Evolutionary conservation across 2,797 vertebrate genomes (phyloP).

Genomic region (Fistularia commersonii): DNA sequence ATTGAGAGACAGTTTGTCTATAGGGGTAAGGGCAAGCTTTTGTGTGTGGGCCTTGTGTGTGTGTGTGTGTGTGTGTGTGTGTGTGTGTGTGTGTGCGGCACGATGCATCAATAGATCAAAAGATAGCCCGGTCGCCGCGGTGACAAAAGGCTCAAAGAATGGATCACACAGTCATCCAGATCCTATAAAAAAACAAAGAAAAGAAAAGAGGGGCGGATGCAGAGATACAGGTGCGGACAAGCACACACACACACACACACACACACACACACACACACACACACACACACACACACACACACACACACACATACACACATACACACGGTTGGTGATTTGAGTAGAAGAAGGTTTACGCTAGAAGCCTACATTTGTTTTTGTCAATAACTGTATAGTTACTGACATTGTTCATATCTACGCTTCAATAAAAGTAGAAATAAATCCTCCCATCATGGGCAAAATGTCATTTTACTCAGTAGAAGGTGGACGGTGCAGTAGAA

Average conservation of each 20-base stretch:
- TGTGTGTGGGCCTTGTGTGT: conserved; percentile 34
- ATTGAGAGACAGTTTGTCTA: conserved; percentile 27
- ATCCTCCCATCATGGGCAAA: too few species aligned
- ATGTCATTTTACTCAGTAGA: too few species aligned
- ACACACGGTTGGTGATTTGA: too few species aligned
- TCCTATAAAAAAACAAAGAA: too few species aligned
- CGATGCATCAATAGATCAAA: conserved; percentile 65
- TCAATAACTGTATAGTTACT: too few species aligned
- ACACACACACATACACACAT: too few species aligned
- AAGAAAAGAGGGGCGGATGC: conserved; percentile 40
- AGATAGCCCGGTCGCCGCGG: conserved; percentile 48
- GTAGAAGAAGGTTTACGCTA: too few species aligned
- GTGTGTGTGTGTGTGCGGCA: conserved; percentile 30
- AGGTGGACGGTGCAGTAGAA: too few species aligned
- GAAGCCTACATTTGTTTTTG: too few species aligned
- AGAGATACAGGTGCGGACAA: conserved; percentile 34
- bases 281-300: not conserved
- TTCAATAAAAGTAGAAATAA: too few species aligned
- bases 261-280: conserved; percentile 4
- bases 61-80: conserved; percentile 15
- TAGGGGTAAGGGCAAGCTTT: conserved; percentile 11
- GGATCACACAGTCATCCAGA: conserved; percentile 41
- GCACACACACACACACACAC: conserved; percentile 1
- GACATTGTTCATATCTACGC: too few species aligned
- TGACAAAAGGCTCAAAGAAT: conserved; percentile 57